Conservation (phyloP, 2,888 invertebrate genomes). For the Ichneumon xanthorius region DNA sequence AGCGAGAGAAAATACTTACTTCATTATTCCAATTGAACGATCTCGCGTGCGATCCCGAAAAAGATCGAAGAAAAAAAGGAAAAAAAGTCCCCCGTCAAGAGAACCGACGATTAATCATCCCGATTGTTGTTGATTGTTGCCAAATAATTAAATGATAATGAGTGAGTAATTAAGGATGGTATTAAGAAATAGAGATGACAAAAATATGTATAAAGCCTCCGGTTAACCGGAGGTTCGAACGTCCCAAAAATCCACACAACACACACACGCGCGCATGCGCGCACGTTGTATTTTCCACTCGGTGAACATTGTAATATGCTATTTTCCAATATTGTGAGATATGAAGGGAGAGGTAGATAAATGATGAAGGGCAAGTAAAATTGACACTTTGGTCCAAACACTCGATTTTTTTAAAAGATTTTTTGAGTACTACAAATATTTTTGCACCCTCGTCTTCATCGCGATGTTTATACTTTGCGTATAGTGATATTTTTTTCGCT, state of each 20-base stretch:
- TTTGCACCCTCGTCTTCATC: background rate
- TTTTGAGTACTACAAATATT: background rate
- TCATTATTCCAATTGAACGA: constrained; percentile 27
- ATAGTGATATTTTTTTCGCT: background rate
- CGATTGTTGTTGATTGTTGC: constrained; percentile 84
- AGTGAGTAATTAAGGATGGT: constrained; percentile 49
- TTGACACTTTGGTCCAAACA: constrained; percentile 11
- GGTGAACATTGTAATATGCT: constrained; percentile 79
- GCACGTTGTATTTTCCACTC: constrained; percentile 80
- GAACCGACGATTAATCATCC: constrained; percentile 71
- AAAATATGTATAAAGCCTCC: constrained; percentile 52
- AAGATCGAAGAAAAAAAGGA: constrained; percentile 41
- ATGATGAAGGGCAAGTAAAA: constrained; percentile 15
- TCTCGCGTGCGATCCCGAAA: constrained; percentile 17
- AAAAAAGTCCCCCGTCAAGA: constrained; percentile 54
- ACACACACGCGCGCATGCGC: constrained; percentile 46
- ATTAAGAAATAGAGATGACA: constrained; percentile 46
- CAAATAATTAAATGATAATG: constrained; percentile 79
- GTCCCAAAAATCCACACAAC: constrained; percentile 35
- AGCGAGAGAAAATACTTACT: constrained; percentile 28
- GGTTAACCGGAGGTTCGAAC: constrained; percentile 27
- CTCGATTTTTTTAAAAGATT: background rate
- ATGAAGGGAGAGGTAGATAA: constrained; percentile 30
- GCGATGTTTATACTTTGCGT: background rate
- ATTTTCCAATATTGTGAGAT: constrained; percentile 78